Conservation (phyloP, 2,888 invertebrate genomes). For the Ecliptopera silaceata region DNA sequence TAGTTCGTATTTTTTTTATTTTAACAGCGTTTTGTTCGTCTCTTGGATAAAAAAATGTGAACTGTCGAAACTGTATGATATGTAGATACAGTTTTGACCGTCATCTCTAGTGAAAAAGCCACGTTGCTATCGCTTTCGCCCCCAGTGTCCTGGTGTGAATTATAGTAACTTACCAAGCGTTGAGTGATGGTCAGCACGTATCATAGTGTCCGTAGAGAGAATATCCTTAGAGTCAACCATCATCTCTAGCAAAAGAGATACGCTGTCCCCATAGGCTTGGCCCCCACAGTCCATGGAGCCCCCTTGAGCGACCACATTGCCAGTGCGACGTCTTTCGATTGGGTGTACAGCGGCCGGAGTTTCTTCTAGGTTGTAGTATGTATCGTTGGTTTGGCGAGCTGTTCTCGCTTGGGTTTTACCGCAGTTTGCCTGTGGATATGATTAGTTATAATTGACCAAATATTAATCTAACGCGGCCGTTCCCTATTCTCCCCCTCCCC, state of each 20-base stretch:
- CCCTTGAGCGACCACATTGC: conserved; percentile 53
- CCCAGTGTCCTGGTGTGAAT: no score
- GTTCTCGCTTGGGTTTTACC: conserved; percentile 27
- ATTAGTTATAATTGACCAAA: neutral
- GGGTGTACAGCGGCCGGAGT: conserved; percentile 44
- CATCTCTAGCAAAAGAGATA: conserved; percentile 69
- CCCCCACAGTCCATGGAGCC: conserved; percentile 48
- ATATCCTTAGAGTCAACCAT: conserved; percentile 76
- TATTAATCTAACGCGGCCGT: no score
- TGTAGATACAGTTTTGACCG: no score
- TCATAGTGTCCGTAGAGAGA: conserved; percentile 84
- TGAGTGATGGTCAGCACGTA: conserved; percentile 83
- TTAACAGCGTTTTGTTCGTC: no score
- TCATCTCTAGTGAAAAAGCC: no score
- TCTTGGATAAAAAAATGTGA: no score
- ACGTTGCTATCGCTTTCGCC: neutral
- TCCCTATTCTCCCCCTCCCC: no score
- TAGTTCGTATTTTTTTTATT: no score
- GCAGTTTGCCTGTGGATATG: conserved; percentile 25
- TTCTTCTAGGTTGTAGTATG: conserved; percentile 44
- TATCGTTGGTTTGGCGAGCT: conserved; percentile 58
- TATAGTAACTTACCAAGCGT: conserved; percentile 51
- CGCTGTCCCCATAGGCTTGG: conserved; percentile 41
- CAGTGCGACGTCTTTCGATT: conserved; percentile 24
- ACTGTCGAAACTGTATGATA: no score